Base-by-base conservation (phyloP, 2,797 vertebrate species). In the Passerculus sandwichensis region DNA sequence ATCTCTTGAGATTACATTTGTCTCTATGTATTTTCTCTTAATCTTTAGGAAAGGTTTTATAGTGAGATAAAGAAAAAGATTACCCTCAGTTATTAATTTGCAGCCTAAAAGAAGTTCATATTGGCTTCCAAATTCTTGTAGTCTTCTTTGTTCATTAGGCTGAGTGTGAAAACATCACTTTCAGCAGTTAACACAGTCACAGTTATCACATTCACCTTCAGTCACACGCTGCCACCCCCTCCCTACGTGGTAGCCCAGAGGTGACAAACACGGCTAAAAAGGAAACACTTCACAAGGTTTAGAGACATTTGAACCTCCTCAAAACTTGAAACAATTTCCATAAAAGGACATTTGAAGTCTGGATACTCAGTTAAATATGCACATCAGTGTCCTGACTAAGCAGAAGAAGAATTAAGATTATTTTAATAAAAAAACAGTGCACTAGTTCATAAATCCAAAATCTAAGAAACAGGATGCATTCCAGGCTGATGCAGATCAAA, bases 61-160 rank as follows among this genome's bases (percentile, higher is more conserved):
- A 65, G 11, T 13, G 47, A 87, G 48, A 76, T 79, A 81, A 65
- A 38, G 36, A 47, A 51, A 29, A 29, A 85, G 14, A 57, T 26
- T 66, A 73, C 32, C 20, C 32, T 93, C 67, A 32, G 42, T 71
- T 87, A 67, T 60, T 76, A 78, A 87, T 85, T 67, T 91, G 13
- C 45, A 87, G 42, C 10, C 57, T 60, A 34, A 82, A 86, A 78
- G 32, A 77, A 54, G 53, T 67, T 91, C 27, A 15, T 62, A 56
- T 40, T 59, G 36, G 10, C 9, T 94, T 60, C n/a, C 19, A 71
- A 32, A 45, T 90, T 45, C n/a, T 62, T 79, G 30, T 12, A 72
- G 51, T 64, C 20, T 32, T 82, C 57, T 81, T 79, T 88, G 34
- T 72, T 85, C 44, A 10, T 54, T 20, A 53, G 45, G 13, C 16